These are phyloP conservation scores for Pristiophorus japonicus DNA, from an alignment of 2,113 vertebrate species.

Conservation along the genomic window DNA sequence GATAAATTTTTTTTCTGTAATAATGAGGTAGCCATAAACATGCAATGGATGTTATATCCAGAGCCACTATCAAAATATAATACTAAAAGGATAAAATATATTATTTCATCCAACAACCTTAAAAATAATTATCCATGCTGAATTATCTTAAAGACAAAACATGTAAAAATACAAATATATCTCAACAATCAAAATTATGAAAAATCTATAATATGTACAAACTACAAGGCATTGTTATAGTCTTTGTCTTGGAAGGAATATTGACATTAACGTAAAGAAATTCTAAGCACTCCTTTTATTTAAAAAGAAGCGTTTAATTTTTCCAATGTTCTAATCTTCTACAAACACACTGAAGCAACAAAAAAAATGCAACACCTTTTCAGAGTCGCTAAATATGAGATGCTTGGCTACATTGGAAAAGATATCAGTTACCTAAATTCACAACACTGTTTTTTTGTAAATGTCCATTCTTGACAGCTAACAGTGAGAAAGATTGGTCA, in stretches of 20 bases:
- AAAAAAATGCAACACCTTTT: neutral
- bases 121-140: no score
- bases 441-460: neutral
- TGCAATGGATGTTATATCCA: neutral
- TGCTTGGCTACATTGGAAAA: neutral
- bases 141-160: no score
- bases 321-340: neutral
- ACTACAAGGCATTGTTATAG: neutral
- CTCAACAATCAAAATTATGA: neutral
- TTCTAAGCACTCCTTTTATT: neutral
- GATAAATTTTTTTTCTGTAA: neutral
- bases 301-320: neutral
- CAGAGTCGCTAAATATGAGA: neutral
- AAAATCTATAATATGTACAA: neutral
- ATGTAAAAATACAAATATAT: neutral
- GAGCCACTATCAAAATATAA: no score
- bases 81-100: no score
- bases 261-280: neutral
- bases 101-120: no score
- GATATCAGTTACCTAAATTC: neutral
- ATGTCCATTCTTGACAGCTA: neutral
- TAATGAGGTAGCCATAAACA: neutral
- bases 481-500: neutral
- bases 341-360: neutral
- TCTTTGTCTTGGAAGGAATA: neutral